Evolutionary conservation across 53 echinoderm and acorn worm genomes (phyloP).

Genomic region (Glandiceps talaboti): DNA sequence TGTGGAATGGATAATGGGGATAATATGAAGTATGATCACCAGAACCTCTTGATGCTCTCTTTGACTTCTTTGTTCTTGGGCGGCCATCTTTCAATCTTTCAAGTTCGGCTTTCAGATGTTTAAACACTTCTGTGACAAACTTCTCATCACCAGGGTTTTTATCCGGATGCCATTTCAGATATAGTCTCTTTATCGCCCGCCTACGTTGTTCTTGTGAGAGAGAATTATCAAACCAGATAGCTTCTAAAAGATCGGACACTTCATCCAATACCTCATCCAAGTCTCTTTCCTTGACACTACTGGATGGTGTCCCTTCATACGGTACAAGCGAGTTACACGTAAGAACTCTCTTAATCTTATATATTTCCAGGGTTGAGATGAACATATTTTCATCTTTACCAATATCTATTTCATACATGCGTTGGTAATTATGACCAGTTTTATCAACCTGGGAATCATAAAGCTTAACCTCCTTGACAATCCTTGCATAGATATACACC

Average conservation of each 20-base stretch:
- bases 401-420: constrained; percentile 20
- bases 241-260: neutral
- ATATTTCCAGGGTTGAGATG: constrained; percentile 17
- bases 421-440: neutral
- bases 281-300: neutral
- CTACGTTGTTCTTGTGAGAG: constrained; percentile 30
- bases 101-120: constrained; percentile 37
- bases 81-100: constrained; percentile 1
- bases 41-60: too few relatives aligned
- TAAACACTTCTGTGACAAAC: constrained; percentile 32
- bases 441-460: neutral
- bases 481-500: neutral
- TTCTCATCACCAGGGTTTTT: constrained; percentile 29
- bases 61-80: neutral
- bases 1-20: too few relatives aligned
- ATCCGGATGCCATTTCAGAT: constrained; percentile 61
- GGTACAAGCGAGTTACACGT: neutral
- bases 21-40: too few relatives aligned
- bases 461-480: neutral
- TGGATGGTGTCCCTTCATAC: neutral
- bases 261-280: neutral
- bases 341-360: neutral
- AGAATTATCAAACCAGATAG: neutral
- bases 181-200: constrained; percentile 29
- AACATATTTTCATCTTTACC: constrained; percentile 16